These are phyloP conservation scores for Thomomys bottae DNA, from an alignment of 2,113 vertebrate genomes.

Conservation along the genomic window DNA sequence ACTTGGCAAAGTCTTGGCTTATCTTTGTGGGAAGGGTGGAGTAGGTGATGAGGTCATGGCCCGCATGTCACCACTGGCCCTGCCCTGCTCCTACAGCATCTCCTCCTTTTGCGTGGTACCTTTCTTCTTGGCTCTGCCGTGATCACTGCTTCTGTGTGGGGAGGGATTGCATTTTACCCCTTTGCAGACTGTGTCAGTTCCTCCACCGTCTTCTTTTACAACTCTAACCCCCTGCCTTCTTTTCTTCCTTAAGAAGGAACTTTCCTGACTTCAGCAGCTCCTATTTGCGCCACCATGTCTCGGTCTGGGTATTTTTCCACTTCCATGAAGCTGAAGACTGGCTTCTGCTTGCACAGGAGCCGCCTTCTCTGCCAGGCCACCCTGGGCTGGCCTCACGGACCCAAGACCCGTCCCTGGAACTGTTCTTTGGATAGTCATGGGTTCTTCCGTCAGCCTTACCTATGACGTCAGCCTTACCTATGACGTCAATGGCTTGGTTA, in stretches of 20 bases:
- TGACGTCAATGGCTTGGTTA: background rate
- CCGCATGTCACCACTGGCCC: too few relatives aligned
- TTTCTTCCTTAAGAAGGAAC: background rate
- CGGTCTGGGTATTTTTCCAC: background rate
- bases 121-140: too few relatives aligned
- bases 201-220: background rate
- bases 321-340: background rate
- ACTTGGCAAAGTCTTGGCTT: too few relatives aligned
- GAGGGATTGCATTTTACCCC: too few relatives aligned
- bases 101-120: too few relatives aligned
- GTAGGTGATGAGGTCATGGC: too few relatives aligned
- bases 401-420: background rate
- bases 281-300: background rate
- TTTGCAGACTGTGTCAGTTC: background rate
- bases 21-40: too few relatives aligned
- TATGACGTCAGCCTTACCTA: conserved; percentile 68
- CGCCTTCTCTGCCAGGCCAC: background rate
- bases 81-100: too few relatives aligned
- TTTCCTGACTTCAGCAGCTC: background rate
- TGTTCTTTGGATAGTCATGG: background rate
- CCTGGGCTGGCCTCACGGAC: rapidly evolving
- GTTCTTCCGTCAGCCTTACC: conserved; percentile 35
- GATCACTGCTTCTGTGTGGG: too few relatives aligned
- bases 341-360: background rate
- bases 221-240: background rate